These are phyloP conservation scores for Drosophila nr. perissopoda DNA, from an alignment of 2,888 invertebrate genomes.

Conservation along the genomic window DNA sequence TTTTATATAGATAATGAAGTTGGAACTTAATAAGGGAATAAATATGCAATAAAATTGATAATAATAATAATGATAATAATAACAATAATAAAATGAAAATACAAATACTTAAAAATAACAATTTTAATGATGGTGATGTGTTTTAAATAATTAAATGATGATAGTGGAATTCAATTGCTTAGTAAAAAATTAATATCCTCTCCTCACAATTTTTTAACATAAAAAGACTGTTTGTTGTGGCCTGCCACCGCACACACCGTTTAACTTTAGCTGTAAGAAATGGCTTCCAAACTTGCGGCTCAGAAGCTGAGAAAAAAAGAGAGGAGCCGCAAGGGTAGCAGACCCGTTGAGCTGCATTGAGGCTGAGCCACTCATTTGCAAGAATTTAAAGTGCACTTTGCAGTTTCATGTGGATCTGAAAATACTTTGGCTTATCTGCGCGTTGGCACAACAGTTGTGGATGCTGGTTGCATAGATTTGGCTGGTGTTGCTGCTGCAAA, in stretches of 20 bases:
- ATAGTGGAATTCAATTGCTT: background rate
- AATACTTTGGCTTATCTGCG: conserved; percentile 73
- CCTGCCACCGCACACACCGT: background rate
- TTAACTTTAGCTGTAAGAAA: conserved; percentile 5
- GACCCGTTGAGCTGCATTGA: conserved; percentile 27
- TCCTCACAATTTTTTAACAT: background rate
- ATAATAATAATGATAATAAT: background rate
- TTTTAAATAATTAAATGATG: background rate
- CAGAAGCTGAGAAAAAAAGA: background rate
- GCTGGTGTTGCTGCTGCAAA: conserved; percentile 39
- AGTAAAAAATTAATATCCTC: background rate
- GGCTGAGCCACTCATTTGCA: conserved; percentile 76
- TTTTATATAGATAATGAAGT: conserved; percentile 5
- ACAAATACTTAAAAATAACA: background rate
- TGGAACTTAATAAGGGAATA: background rate
- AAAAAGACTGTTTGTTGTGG: background rate
- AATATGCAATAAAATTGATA: background rate
- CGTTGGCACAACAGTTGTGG: conserved; percentile 19
- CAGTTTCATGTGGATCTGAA: conserved; percentile 62
- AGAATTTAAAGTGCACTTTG: conserved; percentile 84
- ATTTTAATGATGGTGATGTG: background rate
- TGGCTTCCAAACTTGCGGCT: conserved; percentile 10
- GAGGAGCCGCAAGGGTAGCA: conserved; percentile 1
- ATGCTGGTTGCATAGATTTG: conserved; percentile 12
- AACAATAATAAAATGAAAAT: background rate